These are phyloP conservation scores for Trachelus troglodyta DNA, from an alignment of 2,888 invertebrate species.

Conservation along the genomic window DNA sequence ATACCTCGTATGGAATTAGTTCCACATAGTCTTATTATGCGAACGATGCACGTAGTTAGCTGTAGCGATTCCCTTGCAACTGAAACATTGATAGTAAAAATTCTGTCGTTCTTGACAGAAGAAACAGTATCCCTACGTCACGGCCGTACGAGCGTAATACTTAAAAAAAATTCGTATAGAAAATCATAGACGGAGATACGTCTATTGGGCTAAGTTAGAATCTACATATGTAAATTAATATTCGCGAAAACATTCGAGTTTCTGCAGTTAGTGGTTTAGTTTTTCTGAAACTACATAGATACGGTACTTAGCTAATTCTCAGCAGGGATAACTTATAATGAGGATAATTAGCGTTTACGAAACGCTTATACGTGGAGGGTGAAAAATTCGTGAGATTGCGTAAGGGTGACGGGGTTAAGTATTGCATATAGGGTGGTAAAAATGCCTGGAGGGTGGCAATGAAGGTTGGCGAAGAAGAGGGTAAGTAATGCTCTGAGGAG, in stretches of 20 bases:
- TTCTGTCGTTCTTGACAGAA: not conserved
- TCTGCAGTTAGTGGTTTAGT: not conserved
- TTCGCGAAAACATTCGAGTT: not conserved
- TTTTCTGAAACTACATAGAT: not conserved
- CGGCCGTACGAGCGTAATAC: not conserved
- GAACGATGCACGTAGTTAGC: not conserved
- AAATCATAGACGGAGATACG: not conserved
- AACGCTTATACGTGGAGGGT: constrained; percentile 12
- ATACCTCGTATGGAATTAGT: constrained; percentile 32
- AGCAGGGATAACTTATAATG: constrained; percentile 21
- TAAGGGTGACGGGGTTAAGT: not conserved
- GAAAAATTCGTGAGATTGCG: not conserved
- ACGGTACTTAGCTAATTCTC: not conserved
- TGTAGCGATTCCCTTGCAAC: not conserved
- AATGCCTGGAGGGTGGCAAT: not conserved
- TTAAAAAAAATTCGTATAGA: not conserved
- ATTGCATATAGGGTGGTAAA: constrained; percentile 4
- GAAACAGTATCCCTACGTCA: not conserved
- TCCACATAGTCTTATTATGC: not conserved
- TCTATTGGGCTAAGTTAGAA: not conserved
- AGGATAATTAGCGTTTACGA: constrained; percentile 24
- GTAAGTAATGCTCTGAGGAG: constrained; percentile 12
- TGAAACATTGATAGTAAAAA: no score
- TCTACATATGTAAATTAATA: not conserved
- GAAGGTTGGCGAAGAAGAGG: not conserved